Percentiles rank a stretch among this genome's conserved stretches.
Conservation (phyloP, 2,797 vertebrate genomes). For the Taeniopygia guttata region DNA sequence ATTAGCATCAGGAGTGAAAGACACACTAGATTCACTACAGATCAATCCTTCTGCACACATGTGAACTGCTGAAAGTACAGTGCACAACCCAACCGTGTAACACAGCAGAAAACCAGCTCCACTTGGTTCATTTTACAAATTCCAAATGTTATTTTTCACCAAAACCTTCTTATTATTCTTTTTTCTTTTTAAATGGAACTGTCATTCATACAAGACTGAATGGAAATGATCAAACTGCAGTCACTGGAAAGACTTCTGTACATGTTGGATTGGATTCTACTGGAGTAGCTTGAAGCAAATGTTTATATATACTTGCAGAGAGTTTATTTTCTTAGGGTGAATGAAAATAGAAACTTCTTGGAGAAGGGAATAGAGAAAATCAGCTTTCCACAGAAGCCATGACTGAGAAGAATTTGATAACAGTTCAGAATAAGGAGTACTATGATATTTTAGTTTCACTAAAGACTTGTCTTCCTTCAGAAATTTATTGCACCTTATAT, state of each 20-base stretch:
- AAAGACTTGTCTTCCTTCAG: not conserved
- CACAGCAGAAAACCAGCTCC: not conserved
- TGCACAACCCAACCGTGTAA: not conserved
- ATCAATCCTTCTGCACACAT: not conserved
- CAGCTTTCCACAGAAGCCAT: slow-evolving; percentile 11
- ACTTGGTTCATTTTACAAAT: not conserved
- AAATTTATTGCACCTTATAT: not conserved
- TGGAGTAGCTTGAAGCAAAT: slow-evolving; percentile 17
- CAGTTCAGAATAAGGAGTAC: not conserved
- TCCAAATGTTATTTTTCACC: not conserved
- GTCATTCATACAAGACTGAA: slow-evolving; percentile 19
- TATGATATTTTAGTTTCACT: not conserved
- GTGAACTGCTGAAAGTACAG: not conserved
- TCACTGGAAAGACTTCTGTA: slow-evolving; percentile 11
- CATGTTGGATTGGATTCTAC: not conserved
- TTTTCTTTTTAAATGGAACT: not conserved
- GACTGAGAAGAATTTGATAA: slow-evolving; percentile 24
- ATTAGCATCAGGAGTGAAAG: not conserved
- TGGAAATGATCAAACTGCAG: slow-evolving; percentile 26
- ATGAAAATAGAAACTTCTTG: slow-evolving; percentile 43
- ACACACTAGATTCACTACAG: not conserved
- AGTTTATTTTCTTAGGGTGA: slow-evolving; percentile 47
- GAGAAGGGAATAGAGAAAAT: slow-evolving; percentile 26
- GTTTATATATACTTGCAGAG: slow-evolving; percentile 32
- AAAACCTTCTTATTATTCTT: not conserved